Base-by-base conservation (phyloP, 2,797 vertebrate species). In the Eurystomus glaucurus region DNA sequence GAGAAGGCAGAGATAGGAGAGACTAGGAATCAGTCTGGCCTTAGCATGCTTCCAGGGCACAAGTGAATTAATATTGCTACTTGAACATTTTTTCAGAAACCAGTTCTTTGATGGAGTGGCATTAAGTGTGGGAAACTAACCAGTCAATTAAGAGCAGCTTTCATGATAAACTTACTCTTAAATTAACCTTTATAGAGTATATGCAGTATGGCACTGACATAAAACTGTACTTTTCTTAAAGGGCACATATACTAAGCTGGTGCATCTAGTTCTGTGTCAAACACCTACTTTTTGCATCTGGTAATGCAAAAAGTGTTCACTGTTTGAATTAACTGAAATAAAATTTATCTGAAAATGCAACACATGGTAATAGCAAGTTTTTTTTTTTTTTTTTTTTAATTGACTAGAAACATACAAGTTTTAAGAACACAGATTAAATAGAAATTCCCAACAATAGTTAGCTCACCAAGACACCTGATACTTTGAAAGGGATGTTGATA, bases 241-340 rank as follows among this genome's bases (percentile, higher is more conserved):
- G 90, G 41, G 64, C 54, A 45, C 7, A 5, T 76, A 33, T 61
- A 43, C 37, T 66, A 83, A 76, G 78, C 6, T 33, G 54, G 26
- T 72, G 68, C 48, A 66, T 66, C 58, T 90, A 19, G 71, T 88
- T 82, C 68, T 95, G 64, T 80, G 74, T 52, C 82, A 71, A 77
- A 90, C 55, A 85, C 43, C 58, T 77, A 9, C 55, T 48, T 88
- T 61, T 84, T 94, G 41, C 52, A 64, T 77, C 61, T 71, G 25
- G 14, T 57, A 81, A 78, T 85, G 64, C 37, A 37, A 2, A 23
- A 72, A n/a, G 19, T 45, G 22, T 91, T 48, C 16, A 9, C 45
- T 79, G 35, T 70, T 82, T 45, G 35, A 86, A 92, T 76, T 78
- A 64, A 90, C 54, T 31, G 39, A 86, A 90, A 90, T 96, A 93